phyloP scores from a whole-genome alignment of 2,888 invertebrate genomes.

The Nymphalis urticae region DNA sequence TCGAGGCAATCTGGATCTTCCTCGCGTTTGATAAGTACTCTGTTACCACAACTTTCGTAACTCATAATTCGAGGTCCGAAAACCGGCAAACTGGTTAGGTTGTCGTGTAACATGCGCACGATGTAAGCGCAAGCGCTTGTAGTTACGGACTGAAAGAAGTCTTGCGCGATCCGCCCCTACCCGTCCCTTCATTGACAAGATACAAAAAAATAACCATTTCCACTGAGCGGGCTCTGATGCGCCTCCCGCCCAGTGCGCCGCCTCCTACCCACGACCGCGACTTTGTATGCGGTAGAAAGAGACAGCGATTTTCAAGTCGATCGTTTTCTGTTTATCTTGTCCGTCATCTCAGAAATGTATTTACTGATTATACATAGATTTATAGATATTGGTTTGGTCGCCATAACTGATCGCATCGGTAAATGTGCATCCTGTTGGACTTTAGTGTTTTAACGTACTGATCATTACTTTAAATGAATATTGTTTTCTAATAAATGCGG shows the following conservation, averaged over 20 bases:
- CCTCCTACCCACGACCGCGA: conserved; percentile 54
- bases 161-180: conserved; percentile 70
- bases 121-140: conserved; percentile 60
- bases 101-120: conserved; percentile 53
- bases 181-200: conserved; percentile 79
- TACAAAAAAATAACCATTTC: conserved; percentile 76
- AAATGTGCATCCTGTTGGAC: conserved; percentile 60
- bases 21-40: conserved; percentile 72
- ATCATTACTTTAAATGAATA: neutral
- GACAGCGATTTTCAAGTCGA: conserved; percentile 56
- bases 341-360: conserved; percentile 69
- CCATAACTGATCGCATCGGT: conserved; percentile 69
- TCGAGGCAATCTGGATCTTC: conserved; percentile 65
- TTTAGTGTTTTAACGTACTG: neutral
- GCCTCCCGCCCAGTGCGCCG: conserved; percentile 50
- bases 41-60: conserved; percentile 67
- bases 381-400: conserved; percentile 55
- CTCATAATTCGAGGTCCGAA: conserved; percentile 58
- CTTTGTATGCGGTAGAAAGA: conserved; percentile 52
- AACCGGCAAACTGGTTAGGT: conserved; percentile 39
- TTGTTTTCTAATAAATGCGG: too few relatives aligned
- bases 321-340: conserved; percentile 75
- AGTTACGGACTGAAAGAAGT: conserved; percentile 53
- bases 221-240: conserved; percentile 55
- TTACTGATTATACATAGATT: conserved; percentile 57